Conservation (phyloP, 2,888 invertebrate genomes). For the Phalera bucephala region DNA sequence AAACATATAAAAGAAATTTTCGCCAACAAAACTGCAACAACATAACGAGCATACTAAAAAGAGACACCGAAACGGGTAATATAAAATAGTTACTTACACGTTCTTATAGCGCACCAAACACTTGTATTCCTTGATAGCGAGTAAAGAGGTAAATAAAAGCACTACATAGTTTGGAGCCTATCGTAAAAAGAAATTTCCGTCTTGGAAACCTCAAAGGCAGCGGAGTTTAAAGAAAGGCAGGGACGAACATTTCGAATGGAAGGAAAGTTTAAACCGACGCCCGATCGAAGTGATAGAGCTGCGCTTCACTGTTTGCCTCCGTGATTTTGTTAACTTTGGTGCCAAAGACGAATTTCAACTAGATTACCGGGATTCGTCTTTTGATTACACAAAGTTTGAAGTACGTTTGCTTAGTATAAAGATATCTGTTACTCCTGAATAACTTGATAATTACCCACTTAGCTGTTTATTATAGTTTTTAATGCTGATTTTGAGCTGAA, state of each 20-base stretch:
- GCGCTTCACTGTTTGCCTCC: conserved; percentile 45
- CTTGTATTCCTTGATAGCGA: conserved; percentile 29
- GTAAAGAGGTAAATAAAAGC: conserved; percentile 48
- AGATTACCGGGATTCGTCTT: too few relatives aligned
- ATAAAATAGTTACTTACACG: conserved; percentile 10
- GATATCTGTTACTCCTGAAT: too few relatives aligned
- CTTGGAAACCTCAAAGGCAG: conserved; percentile 68
- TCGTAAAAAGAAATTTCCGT: conserved; percentile 58
- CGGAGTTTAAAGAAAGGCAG: conserved; percentile 65
- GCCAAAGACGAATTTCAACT: neutral
- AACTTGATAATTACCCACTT: too few relatives aligned
- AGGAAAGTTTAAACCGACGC: conserved; percentile 60
- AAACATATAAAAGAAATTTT: too few relatives aligned
- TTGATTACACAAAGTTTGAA: too few relatives aligned
- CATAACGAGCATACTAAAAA: neutral
- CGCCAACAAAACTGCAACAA: too few relatives aligned
- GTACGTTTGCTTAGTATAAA: too few relatives aligned
- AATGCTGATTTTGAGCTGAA: too few relatives aligned
- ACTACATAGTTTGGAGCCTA: conserved; percentile 43
- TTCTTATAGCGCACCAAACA: conserved; percentile 17
- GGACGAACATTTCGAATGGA: conserved; percentile 58
- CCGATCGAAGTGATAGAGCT: conserved; percentile 56
- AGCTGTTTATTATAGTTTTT: too few relatives aligned
- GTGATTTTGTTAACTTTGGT: conserved; percentile 44
- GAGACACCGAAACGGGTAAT: neutral